Evolutionary conservation across 2,113 vertebrate species (phyloP), one percentile per base, ranked within the genome.

Genomic region (Naja naja): DNA sequence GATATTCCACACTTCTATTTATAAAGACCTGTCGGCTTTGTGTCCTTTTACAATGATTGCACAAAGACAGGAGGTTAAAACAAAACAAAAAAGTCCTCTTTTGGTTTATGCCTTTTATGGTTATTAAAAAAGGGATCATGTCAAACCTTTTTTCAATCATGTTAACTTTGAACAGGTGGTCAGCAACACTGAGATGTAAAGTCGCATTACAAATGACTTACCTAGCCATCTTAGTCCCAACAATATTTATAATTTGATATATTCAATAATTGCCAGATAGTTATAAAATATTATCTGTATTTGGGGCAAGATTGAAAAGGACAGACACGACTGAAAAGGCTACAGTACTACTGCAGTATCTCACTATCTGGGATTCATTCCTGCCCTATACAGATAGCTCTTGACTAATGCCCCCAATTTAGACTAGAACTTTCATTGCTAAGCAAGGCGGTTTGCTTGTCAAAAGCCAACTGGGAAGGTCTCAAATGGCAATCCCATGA

Each of bases 91-190:
- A 90, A 86, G 58, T 23, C n/a, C 91, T 69, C 56, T 34, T 95
- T 90, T 85, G 27, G 55, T 95, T 96, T 95, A 93, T 94, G 92
- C 93, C 94, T 96, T 96, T 95, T 96, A 96, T 69, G 93, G 94
- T 88, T 69, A 90, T 87, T 94, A 94, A 86, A 56, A 94, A 93
- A 55, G 85, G 39, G 91, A 94, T 91, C 90, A 1, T 25, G 0
- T 49, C 3, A 86, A 0, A 0, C 2, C 9, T 27, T 43, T 23
- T 49, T 60, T 47, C 39, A 3, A 6, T 93, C 18, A 92, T 58
- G 39, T 60, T 60, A 90, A 4, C 53, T 91, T 47, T 52, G 53
- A 53, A 91, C 90, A 91, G 91, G 43, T n/a, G 92, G 85, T 87
- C 0, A 89, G 52, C 3, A 91, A 54, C 2, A 90, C 54, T 49